phyloP scores from a whole-genome alignment of 2,113 vertebrate species.

The Serinus canaria region DNA sequence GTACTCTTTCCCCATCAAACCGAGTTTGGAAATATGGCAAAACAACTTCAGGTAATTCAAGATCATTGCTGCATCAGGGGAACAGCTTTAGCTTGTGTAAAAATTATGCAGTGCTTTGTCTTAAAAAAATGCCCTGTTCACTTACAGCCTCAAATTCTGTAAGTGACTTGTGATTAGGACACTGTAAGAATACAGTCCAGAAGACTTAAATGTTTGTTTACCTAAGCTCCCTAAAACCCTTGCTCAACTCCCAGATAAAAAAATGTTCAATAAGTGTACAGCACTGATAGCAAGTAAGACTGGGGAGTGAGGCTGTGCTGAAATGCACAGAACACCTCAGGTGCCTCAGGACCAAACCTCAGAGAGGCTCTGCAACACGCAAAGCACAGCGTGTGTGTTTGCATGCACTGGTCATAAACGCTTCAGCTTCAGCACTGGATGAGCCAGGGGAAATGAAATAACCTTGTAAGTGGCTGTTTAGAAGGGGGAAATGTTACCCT shows the following conservation, averaged over 20 bases:
- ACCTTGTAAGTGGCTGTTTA: constrained; percentile 13
- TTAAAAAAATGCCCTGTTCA: background rate
- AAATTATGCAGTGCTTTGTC: background rate
- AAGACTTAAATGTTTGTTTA: background rate
- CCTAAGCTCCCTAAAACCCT: background rate
- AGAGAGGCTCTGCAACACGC: background rate
- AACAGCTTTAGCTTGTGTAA: background rate
- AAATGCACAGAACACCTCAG: background rate
- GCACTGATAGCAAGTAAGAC: background rate
- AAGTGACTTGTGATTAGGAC: background rate
- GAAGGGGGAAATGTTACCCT: constrained; percentile 9
- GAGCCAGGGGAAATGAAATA: background rate
- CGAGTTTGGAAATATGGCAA: background rate
- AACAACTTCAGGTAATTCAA: background rate
- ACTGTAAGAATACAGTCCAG: background rate
- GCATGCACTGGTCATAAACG: background rate
- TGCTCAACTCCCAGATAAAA: background rate
- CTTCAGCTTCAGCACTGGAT: background rate
- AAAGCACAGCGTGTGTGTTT: background rate
- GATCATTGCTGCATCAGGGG: background rate
- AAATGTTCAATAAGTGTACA: background rate
- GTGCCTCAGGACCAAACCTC: background rate
- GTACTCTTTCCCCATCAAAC: background rate
- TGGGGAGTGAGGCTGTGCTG: background rate
- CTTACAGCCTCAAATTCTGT: background rate